These are phyloP conservation scores for Tiaroga cobitis DNA, from an alignment of 2,797 vertebrate species.

Conservation along the genomic window DNA sequence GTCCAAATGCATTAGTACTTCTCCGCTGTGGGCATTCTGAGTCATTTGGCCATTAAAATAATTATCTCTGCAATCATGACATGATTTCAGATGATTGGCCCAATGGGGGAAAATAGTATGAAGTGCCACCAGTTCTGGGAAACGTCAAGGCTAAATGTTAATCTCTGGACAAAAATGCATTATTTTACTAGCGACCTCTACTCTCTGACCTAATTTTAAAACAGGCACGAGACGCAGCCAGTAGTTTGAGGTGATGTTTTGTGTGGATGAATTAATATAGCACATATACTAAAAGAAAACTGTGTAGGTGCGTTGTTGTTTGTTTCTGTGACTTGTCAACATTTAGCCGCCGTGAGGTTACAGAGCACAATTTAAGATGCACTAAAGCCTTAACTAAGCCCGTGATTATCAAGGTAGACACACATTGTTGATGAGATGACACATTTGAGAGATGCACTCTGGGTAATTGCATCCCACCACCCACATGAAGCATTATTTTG, in stretches of 20 bases:
- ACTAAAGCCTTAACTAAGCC: conserved; percentile 34
- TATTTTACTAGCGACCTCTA: conserved; percentile 5
- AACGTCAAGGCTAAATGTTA: conserved; percentile 39
- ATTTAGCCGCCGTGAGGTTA: neutral
- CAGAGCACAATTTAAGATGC: conserved; percentile 33
- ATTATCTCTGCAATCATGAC: conserved; percentile 50
- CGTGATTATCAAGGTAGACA: conserved; percentile 37
- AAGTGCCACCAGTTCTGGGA: conserved; percentile 42
- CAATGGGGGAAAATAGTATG: conserved; percentile 3
- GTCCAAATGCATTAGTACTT: conserved; percentile 37
- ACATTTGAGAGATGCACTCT: conserved; percentile 41
- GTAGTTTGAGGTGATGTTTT: conserved; percentile 5
- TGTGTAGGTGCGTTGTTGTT: neutral
- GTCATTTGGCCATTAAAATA: conserved; percentile 47
- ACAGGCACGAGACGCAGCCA: neutral
- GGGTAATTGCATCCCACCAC: conserved; percentile 39
- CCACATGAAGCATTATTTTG: conserved; percentile 29
- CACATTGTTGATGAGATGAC: neutral
- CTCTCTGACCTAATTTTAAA: conserved; percentile 3
- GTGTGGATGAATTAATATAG: neutral
- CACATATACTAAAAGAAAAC: neutral
- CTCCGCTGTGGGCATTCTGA: conserved; percentile 18
- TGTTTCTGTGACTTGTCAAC: conserved; percentile 19
- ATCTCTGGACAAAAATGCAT: conserved; percentile 22
- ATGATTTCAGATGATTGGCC: conserved; percentile 49